A percentile compares a stretch with the other conserved stretches of the same genome.
Evolutionary conservation across 1,140 invertebrate species (phyloP).

Genomic region (Tribolium madens): DNA sequence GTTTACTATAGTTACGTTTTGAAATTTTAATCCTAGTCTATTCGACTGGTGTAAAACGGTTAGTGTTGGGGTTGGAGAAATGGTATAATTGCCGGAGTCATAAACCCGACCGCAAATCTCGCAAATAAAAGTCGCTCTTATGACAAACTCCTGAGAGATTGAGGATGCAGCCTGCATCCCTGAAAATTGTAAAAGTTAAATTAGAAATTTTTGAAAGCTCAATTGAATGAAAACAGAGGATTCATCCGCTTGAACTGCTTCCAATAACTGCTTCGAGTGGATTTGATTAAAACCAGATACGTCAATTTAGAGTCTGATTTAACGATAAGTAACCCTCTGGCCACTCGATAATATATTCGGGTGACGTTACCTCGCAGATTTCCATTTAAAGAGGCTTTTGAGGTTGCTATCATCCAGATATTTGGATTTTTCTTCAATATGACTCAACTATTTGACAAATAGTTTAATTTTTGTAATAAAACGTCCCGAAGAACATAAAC

Average conservation of each 20-base stretch:
- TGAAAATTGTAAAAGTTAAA: conserved; percentile 37
- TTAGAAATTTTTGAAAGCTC: conserved; percentile 37
- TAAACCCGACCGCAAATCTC: neutral
- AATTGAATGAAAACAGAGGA: conserved; percentile 36
- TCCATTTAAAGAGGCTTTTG: conserved; percentile 30
- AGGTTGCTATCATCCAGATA: neutral
- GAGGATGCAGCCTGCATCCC: neutral
- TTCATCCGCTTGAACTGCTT: conserved; percentile 25
- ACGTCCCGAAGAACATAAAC: neutral
- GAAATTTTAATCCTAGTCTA: conserved; percentile 29
- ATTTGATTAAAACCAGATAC: conserved; percentile 45
- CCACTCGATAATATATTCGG: conserved; percentile 43
- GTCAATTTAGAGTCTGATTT: conserved; percentile 42
- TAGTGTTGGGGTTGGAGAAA: neutral
- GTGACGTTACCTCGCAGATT: conserved; percentile 35
- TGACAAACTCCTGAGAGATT: neutral
- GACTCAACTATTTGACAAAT: no score
- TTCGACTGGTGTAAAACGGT: conserved; percentile 15
- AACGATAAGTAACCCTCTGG: conserved; percentile 40
- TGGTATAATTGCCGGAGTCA: neutral
- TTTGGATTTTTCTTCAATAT: no score
- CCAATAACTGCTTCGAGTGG: conserved; percentile 32
- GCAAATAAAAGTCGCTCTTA: neutral
- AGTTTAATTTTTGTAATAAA: neutral
- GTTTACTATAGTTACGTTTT: conserved; percentile 36